phyloP scores from a whole-genome alignment of 2,797 vertebrate species.

The Cirrhinus molitorella region DNA sequence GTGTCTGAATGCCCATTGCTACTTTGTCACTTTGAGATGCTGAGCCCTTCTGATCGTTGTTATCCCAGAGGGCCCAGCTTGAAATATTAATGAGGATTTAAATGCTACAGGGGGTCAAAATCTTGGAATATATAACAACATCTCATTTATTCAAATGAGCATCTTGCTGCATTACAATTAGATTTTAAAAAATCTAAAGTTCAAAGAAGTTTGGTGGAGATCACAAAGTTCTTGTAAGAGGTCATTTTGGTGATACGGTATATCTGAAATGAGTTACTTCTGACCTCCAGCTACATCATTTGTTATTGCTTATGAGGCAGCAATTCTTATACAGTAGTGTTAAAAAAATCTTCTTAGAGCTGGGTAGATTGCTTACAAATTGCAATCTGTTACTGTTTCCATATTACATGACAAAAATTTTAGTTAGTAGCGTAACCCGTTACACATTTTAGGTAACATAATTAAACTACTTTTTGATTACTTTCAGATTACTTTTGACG shows the following conservation, averaged over 20 bases:
- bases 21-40: slow-evolving; percentile 47
- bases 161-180: slow-evolving; percentile 25
- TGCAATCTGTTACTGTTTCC: no score
- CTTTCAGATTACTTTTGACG: no score
- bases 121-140: slow-evolving; percentile 13
- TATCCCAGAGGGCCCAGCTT: slow-evolving; percentile 23
- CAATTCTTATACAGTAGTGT: background rate
- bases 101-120: slow-evolving; percentile 13
- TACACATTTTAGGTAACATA: no score
- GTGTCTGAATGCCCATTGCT: slow-evolving; percentile 49
- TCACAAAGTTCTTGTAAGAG: slow-evolving; percentile 7
- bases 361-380: no score
- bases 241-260: background rate
- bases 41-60: slow-evolving; percentile 33
- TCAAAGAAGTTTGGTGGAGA: background rate
- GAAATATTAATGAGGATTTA: slow-evolving; percentile 47
- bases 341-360: background rate
- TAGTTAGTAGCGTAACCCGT: no score
- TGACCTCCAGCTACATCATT: background rate
- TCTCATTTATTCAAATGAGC: slow-evolving; percentile 38
- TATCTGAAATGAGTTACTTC: background rate
- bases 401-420: no score
- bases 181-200: background rate
- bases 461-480: no score
- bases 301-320: background rate